phyloP scores from a whole-genome alignment of 1,140 invertebrate species.

The Sipha flava region DNA sequence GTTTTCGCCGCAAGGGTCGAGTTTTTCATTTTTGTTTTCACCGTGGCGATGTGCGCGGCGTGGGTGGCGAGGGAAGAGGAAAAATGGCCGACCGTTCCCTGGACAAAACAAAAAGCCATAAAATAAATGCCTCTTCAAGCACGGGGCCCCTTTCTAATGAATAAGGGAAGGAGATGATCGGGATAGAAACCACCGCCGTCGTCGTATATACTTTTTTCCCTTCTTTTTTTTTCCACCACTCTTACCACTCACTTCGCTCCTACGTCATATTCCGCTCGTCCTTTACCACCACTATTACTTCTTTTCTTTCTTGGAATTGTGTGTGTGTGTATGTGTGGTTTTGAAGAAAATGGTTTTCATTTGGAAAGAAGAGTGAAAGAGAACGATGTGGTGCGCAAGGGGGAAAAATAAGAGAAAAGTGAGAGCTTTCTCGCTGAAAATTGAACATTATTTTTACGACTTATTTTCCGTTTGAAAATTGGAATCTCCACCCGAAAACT shows the following conservation, averaged over 20 bases:
- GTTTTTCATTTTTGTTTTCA: conserved; percentile 33
- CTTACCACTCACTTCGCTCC: neutral
- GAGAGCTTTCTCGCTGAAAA: conserved; percentile 2
- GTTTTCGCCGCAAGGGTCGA: conserved; percentile 29
- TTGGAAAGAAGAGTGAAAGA: neutral
- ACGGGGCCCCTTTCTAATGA: conserved; percentile 29
- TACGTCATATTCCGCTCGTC: neutral
- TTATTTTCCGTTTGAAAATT: conserved; percentile 14
- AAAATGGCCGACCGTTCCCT: conserved; percentile 31
- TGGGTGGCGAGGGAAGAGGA: neutral
- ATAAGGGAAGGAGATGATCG: conserved; percentile 17
- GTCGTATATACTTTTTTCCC: conserved; percentile 3
- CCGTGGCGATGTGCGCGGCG: neutral
- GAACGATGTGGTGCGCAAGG: neutral
- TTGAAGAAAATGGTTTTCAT: conserved; percentile 30
- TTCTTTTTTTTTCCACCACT: neutral
- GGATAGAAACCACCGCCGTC: conserved; percentile 4
- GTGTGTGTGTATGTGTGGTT: neutral
- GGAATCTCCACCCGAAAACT: neutral
- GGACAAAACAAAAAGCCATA: conserved; percentile 33
- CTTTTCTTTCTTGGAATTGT: neutral
- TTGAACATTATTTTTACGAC: conserved; percentile 25
- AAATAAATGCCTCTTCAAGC: conserved; percentile 32
- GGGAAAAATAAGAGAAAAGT: conserved; percentile 4
- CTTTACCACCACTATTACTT: neutral